phyloP scores from a whole-genome alignment of 2,888 invertebrate genomes.

The Tholera decimalis region DNA sequence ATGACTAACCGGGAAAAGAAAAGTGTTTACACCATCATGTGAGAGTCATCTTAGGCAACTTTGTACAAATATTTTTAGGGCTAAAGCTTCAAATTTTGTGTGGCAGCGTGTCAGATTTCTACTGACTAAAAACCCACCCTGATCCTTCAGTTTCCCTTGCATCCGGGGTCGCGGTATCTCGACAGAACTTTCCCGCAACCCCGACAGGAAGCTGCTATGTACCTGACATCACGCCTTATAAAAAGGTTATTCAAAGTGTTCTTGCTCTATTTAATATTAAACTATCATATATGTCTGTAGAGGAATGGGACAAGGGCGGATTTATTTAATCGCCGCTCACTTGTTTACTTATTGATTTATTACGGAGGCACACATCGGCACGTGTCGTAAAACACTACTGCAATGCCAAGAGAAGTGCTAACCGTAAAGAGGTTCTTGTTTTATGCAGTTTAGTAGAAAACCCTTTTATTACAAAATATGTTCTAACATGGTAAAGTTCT shows the following conservation, averaged over 20 bases:
- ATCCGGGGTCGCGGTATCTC: too few species aligned
- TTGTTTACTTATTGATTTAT: constrained; percentile 37
- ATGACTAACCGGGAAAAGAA: background rate
- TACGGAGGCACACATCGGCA: constrained; percentile 4
- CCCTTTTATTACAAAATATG: constrained; percentile 2
- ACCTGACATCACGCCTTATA: background rate
- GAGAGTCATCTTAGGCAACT: background rate
- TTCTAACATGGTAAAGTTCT: background rate
- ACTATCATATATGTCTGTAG: constrained; percentile 36
- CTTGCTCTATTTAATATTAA: constrained; percentile 35
- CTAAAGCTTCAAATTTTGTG: too few species aligned
- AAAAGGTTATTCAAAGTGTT: background rate
- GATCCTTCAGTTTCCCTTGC: too few species aligned
- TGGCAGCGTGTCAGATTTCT: too few species aligned
- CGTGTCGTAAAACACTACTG: constrained; percentile 12
- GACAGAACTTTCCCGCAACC: too few species aligned
- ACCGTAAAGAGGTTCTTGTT: background rate
- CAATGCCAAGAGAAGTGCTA: background rate
- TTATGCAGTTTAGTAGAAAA: constrained; percentile 1
- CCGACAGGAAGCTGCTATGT: background rate
- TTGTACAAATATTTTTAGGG: too few species aligned
- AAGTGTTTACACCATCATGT: background rate
- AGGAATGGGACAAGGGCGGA: constrained; percentile 23
- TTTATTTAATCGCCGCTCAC: constrained; percentile 15
- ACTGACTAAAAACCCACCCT: too few species aligned